These are phyloP conservation scores for Leptogaster cylindrica DNA, from an alignment of 2,888 invertebrate genomes.

Conservation along the genomic window DNA sequence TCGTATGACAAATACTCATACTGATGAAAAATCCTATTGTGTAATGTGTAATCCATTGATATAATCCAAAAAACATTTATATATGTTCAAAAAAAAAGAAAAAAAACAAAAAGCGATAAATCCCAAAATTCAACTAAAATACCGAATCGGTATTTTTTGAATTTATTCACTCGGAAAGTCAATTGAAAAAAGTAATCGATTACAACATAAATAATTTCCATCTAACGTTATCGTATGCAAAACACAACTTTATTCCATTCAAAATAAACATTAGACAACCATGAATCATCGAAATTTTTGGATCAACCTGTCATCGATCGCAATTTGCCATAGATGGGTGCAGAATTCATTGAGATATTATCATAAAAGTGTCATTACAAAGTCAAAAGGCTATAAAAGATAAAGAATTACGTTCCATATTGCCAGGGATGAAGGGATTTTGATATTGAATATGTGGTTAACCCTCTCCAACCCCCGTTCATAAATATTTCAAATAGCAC, in stretches of 20 bases:
- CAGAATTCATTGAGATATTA: slow-evolving; percentile 40
- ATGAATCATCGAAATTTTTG: background rate
- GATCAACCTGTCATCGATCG: slow-evolving; percentile 18
- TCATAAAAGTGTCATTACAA: slow-evolving; percentile 45
- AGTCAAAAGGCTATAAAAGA: slow-evolving; percentile 40
- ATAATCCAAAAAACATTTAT: no score
- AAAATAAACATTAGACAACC: no score
- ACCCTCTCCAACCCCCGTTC: slow-evolving; percentile 23
- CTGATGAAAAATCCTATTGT: no score
- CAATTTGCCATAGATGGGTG: slow-evolving; percentile 35
- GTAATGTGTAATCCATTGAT: no score
- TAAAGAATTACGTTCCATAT: slow-evolving; percentile 5
- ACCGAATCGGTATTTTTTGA: background rate
- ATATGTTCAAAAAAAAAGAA: no score
- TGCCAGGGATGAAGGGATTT: background rate
- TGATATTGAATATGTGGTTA: slow-evolving; percentile 9
- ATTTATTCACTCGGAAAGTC: background rate
- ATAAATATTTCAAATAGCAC: slow-evolving; percentile 40
- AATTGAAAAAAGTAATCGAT: no score
- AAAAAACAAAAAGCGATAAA: no score
- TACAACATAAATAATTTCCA: no score
- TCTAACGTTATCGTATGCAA: no score
- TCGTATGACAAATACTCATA: no score
- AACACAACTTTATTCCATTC: no score
- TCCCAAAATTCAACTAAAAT: background rate